Conservation (phyloP, 2,113 vertebrate genomes). For the Brienomyrus brachyistius region DNA sequence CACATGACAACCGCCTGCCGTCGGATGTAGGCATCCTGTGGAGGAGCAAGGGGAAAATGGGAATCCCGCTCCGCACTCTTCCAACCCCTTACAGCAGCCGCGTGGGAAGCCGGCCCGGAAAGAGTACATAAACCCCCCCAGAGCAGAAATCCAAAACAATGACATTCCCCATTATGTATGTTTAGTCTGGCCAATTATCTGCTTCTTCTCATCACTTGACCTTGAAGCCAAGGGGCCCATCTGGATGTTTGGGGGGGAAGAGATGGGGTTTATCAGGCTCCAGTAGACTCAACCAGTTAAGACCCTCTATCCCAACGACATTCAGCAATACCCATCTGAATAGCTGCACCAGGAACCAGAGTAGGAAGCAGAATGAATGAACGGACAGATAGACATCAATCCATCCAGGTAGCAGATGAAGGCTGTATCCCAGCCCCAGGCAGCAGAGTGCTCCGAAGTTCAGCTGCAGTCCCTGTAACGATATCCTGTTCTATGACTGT, state of each 20-base stretch:
- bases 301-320: not conserved
- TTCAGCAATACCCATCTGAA: not conserved
- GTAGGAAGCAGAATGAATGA: not conserved
- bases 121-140: constrained; percentile 79
- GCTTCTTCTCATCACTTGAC: constrained; percentile 80
- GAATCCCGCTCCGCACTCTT: constrained; percentile 57
- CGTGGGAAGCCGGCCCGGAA: constrained; percentile 42
- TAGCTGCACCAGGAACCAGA: not conserved
- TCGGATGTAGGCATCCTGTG: constrained; percentile 65
- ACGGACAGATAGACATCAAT: not conserved
- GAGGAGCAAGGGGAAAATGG: constrained; percentile 57
- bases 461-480: not conserved
- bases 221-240: constrained; percentile 72
- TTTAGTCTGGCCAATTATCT: constrained; percentile 94
- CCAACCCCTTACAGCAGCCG: constrained; percentile 55
- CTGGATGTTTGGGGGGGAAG: constrained; percentile 41
- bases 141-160: constrained; percentile 87
- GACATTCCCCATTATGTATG: constrained; percentile 82
- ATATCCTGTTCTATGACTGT: not conserved
- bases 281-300: not conserved
- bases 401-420: not conserved
- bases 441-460: not conserved
- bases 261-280: not conserved
- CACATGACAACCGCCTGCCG: constrained; percentile 45
- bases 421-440: not conserved